Evolutionary conservation across 1,140 invertebrate genomes (phyloP).

Genomic region (Drosophila obscura): DNA sequence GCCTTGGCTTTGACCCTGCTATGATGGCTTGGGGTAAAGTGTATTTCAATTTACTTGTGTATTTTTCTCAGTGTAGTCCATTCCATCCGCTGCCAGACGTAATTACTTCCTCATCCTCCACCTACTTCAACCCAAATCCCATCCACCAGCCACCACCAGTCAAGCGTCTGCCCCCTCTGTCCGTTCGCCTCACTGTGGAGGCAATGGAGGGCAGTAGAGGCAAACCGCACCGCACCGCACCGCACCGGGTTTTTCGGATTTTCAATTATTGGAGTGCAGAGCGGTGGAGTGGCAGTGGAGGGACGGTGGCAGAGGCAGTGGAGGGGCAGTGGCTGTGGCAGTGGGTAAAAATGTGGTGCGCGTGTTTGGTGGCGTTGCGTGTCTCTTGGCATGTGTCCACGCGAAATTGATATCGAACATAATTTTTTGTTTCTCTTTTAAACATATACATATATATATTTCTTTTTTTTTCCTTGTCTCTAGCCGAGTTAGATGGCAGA

Average conservation of each 20-base stretch:
- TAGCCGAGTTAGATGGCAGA: neutral
- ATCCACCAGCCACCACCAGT: constrained; percentile 7
- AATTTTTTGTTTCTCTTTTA: constrained; percentile 60
- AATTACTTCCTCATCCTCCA: constrained; percentile 53
- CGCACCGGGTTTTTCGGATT: constrained; percentile 20
- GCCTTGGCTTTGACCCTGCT: no score
- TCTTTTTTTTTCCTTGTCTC: constrained; percentile 2
- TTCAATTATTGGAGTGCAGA: constrained; percentile 28
- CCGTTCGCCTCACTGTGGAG: neutral
- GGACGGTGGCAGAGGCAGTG: neutral
- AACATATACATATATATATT: constrained; percentile 27
- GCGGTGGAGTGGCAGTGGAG: neutral
- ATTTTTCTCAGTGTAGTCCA: constrained; percentile 1
- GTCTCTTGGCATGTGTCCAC: constrained; percentile 80
- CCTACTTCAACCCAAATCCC: neutral
- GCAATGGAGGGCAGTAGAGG: constrained; percentile 53
- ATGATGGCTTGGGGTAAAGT: no score
- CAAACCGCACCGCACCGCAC: constrained; percentile 24
- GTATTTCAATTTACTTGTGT: no score
- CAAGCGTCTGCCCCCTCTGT: constrained; percentile 17
- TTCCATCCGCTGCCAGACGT: constrained; percentile 40
- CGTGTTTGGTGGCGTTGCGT: constrained; percentile 81
- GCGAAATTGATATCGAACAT: constrained; percentile 82
- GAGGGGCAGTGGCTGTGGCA: neutral
- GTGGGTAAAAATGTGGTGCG: constrained; percentile 64